Evolutionary conservation across 2,113 vertebrate species (phyloP), one percentile per base, ranked within the genome.

Genomic region (Chionis minor): DNA sequence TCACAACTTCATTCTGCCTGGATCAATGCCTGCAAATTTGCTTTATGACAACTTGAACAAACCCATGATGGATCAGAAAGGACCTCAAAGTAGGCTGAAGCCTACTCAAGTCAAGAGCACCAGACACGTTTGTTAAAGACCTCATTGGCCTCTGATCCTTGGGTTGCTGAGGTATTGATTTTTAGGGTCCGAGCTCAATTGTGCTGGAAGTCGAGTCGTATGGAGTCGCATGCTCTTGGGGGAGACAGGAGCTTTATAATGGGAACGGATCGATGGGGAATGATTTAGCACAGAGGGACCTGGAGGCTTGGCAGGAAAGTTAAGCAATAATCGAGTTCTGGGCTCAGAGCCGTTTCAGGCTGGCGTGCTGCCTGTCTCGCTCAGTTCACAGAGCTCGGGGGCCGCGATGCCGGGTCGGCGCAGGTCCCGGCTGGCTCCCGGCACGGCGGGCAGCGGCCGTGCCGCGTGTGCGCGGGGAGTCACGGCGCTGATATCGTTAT

Each of bases 11-110:
- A 97, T 97, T 97, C 94, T 78, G 90, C 92, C 97, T 88, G 97
- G 97, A 99, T 99, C 99, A 98, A 99, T 99, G 98, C 92, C 98
- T 97, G 97, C 98, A 98, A 98, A 99, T 99, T 98, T 98, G 98
- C 98, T 99, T 98, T 97, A 97, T 99, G 98, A 99, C 98, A 99
- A 98, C 98, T 94, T 97, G 98, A 98, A 97, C 96, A 98, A 97
- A 97, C 88, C 97, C 94, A 97, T 98, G 98, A 94, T 98, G 98
- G 98, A 98, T 96, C 98, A 97, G 94, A 95, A 98, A 98, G 91
- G 96, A 96, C 95, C 96, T 95, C 84, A 96, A 97, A 97, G 96
- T 97, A 87, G 96, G 90, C 97, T 97, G 97, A 98, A 96, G 96
- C 91, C 95, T 94, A 80, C 97, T 97, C 95, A 97, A 97, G 96